Conservation (phyloP, 2,888 invertebrate genomes). For the Drosophila acutilabella region DNA sequence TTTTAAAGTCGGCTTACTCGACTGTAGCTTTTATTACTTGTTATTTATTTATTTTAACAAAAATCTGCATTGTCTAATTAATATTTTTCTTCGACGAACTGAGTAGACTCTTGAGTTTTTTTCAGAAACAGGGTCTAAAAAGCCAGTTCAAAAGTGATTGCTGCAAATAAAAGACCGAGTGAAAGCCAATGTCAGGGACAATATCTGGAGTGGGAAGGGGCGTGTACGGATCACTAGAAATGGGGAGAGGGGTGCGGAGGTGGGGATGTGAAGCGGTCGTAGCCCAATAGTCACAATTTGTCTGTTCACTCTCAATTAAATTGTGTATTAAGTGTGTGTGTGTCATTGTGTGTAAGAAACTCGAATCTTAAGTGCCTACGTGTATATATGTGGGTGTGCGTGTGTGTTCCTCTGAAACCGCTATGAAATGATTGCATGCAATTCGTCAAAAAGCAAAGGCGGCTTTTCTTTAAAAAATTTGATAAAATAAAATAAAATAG, state of each 20-base stretch:
- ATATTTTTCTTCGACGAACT: too few species aligned
- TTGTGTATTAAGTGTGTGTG: constrained; percentile 14
- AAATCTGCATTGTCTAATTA: too few species aligned
- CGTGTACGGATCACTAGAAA: background rate
- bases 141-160: background rate
- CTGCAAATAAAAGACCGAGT: background rate
- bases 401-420: constrained; percentile 20
- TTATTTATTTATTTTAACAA: too few species aligned
- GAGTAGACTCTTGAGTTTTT: too few species aligned
- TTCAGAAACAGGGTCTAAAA: too few species aligned
- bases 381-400: constrained; percentile 12
- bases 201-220: background rate
- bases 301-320: constrained; percentile 56
- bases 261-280: too few species aligned
- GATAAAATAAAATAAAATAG: constrained; percentile 35
- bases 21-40: too few species aligned
- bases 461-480: constrained; percentile 46
- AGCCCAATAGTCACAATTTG: constrained; percentile 38
- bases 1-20: too few species aligned
- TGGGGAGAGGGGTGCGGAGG: too few species aligned
- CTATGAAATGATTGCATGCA: constrained; percentile 35
- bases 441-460: constrained; percentile 42
- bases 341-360: constrained; percentile 9
- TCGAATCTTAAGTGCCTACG: constrained; percentile 34
- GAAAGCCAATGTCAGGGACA: constrained; percentile 32